These are phyloP conservation scores for Mixornis gularis DNA, from an alignment of 2,113 vertebrate species.

Conservation along the genomic window DNA sequence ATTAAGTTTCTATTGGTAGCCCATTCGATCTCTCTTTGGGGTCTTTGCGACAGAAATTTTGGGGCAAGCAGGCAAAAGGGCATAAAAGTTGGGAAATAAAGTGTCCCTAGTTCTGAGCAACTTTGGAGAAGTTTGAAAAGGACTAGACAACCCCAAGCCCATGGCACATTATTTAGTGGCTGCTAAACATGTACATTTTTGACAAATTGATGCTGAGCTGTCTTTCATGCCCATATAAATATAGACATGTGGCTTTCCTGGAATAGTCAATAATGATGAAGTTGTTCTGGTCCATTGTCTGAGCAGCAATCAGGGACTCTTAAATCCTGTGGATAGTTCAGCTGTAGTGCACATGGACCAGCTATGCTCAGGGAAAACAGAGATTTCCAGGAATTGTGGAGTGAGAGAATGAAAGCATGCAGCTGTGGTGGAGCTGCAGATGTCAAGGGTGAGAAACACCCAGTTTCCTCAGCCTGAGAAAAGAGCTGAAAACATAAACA, in stretches of 20 bases:
- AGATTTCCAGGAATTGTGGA: slow-evolving; percentile 56
- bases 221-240: not conserved
- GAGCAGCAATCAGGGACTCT: not conserved
- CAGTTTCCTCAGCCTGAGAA: not conserved
- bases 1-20: not conserved
- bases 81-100: fast-evolving
- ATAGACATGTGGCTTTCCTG: not conserved
- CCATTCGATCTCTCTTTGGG: fast-evolving
- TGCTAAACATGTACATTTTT: not conserved
- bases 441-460: not conserved
- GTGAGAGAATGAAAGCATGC: slow-evolving; percentile 32
- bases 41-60: not conserved
- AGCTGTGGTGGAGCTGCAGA: slow-evolving; percentile 37
- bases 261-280: not conserved
- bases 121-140: not conserved
- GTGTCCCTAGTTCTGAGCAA: not conserved
- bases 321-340: slow-evolving; percentile 8
- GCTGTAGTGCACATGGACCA: not conserved
- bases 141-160: not conserved
- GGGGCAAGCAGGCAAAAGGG: not conserved
- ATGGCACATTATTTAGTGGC: not conserved
- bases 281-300: not conserved
- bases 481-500: slow-evolving; percentile 9
- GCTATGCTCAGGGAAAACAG: slow-evolving; percentile 20
- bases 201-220: not conserved